Evolutionary conservation across 2,797 vertebrate species (phyloP).

Genomic region (Scolopax rusticola): DNA sequence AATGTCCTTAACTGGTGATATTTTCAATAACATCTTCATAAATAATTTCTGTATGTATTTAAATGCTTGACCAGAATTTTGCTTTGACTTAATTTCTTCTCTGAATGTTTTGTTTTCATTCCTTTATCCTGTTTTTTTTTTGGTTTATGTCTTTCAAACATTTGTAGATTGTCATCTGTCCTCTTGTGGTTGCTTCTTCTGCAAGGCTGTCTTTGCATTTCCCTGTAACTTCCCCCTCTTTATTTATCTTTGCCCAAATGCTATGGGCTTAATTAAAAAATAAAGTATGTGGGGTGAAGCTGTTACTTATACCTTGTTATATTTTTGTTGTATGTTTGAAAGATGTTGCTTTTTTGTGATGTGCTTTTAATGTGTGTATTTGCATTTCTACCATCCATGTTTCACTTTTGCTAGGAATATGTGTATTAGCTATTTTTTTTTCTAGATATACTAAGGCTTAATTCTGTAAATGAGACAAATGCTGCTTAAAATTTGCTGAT

Average conservation of each 20-base stretch:
- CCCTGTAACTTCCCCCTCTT: neutral
- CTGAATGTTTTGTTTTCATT: neutral
- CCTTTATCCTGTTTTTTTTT: neutral
- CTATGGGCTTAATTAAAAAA: neutral
- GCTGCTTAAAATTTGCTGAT: neutral
- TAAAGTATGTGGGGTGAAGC: neutral
- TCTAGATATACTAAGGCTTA: neutral
- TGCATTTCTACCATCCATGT: neutral
- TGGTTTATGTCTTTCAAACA: neutral
- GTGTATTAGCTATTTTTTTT: neutral
- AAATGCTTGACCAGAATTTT: neutral
- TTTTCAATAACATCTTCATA: neutral
- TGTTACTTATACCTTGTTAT: neutral
- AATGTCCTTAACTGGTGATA: neutral
- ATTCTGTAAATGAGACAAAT: neutral
- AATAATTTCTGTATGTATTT: neutral
- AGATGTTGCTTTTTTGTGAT: neutral
- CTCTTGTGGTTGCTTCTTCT: neutral
- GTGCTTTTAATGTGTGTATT: neutral
- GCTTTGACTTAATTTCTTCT: neutral
- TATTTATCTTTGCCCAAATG: neutral
- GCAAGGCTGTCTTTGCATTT: neutral
- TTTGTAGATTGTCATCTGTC: neutral
- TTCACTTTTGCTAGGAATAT: neutral
- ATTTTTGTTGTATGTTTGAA: neutral